Evolutionary conservation across 2,888 invertebrate species (phyloP).

Genomic region (Hirudinaria manillensis): DNA sequence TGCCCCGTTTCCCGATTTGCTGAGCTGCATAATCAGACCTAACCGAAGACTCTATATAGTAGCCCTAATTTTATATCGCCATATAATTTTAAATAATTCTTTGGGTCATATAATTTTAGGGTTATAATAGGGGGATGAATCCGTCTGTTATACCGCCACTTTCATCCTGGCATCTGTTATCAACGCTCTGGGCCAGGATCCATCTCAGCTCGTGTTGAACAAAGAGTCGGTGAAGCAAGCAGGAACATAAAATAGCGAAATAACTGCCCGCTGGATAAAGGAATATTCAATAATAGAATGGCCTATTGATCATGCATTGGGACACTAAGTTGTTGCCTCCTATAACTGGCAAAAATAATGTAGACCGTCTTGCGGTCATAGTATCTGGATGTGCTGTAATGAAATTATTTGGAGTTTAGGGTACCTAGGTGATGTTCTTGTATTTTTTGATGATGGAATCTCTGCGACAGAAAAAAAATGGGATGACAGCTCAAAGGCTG

Average conservation of each 20-base stretch:
- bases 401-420: neutral
- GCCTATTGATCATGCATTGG: neutral
- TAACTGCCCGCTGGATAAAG: neutral
- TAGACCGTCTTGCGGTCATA: neutral
- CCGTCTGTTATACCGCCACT: too few relatives aligned
- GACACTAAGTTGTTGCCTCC: neutral
- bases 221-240: constrained; percentile 78
- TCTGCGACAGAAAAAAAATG: too few relatives aligned
- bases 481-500: too few relatives aligned
- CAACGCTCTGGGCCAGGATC: neutral
- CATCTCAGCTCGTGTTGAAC: neutral
- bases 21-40: too few relatives aligned
- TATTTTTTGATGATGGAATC: too few relatives aligned
- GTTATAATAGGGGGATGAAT: too few relatives aligned
- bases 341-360: neutral
- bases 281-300: neutral
- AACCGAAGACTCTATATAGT: too few relatives aligned
- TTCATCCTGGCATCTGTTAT: constrained; percentile 3
- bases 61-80: too few relatives aligned
- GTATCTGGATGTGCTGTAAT: neutral
- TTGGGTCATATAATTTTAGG: too few relatives aligned
- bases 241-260: constrained; percentile 61
- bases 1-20: too few relatives aligned
- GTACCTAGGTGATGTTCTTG: too few relatives aligned
- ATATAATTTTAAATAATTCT: too few relatives aligned